Conservation (phyloP, 2,797 vertebrate genomes). For the Selene dorsalis region DNA sequence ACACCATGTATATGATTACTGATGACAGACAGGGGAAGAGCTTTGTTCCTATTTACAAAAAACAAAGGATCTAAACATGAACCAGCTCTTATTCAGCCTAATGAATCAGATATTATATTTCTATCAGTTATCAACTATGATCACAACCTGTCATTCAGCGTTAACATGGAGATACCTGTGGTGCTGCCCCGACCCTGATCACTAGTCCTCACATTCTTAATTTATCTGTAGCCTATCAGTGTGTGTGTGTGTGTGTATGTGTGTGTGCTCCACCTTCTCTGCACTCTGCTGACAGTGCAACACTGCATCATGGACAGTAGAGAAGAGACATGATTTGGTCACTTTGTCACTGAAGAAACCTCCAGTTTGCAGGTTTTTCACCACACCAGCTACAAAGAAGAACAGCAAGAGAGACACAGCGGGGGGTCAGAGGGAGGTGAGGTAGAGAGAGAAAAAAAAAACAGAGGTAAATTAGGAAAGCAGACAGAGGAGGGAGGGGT, state of each 20-base stretch:
- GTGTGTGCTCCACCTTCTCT: conserved; percentile 41
- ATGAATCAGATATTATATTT: not conserved
- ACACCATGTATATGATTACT: no score
- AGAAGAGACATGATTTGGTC: conserved; percentile 90
- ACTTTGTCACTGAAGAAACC: conserved; percentile 89
- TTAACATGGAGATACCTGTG: no score
- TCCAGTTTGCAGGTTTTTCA: conserved; percentile 87
- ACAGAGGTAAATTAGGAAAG: not conserved
- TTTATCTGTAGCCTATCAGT: no score
- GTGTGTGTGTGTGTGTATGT: not conserved
- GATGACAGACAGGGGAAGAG: no score
- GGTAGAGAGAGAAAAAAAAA: not conserved
- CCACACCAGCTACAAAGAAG: conserved; percentile 74
- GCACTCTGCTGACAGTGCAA: conserved; percentile 70
- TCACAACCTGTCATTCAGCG: no score
- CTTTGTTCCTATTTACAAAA: no score
- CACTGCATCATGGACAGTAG: conserved; percentile 88
- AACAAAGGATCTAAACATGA: not conserved
- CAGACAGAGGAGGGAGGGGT: not conserved
- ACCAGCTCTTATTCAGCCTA: not conserved
- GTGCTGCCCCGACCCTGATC: no score
- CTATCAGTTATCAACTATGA: no score
- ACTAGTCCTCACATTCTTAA: not conserved
- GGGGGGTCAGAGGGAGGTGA: not conserved
- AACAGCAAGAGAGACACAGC: not conserved